Conservation (phyloP, 2,113 vertebrate species). For the Phyllostomus discolor region DNA sequence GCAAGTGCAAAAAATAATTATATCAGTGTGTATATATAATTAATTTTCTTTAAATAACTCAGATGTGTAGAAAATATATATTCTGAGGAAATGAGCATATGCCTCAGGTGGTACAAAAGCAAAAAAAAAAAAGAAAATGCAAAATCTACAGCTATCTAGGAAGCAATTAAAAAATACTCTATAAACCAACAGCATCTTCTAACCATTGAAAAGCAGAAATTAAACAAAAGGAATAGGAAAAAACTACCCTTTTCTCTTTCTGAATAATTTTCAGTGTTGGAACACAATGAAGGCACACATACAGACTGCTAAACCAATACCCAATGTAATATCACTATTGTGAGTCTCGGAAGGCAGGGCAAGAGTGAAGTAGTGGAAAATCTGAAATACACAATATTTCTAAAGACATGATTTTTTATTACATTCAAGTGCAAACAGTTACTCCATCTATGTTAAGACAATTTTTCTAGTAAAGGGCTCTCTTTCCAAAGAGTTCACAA, state of each 20-base stretch:
- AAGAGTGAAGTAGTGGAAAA: conserved; percentile 48
- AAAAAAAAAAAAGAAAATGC: conserved; percentile 1
- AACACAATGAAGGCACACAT: neutral
- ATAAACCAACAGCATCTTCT: neutral
- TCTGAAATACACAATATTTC: conserved; percentile 51
- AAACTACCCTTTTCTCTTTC: neutral
- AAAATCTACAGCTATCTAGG: neutral
- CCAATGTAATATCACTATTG: neutral
- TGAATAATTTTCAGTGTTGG: conserved; percentile 12
- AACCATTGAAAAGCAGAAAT: neutral
- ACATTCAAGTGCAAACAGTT: conserved; percentile 41
- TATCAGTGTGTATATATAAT: neutral
- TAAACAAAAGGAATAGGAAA: neutral
- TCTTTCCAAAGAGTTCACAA: neutral
- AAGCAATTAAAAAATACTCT: neutral
- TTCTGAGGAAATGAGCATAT: conserved; percentile 29
- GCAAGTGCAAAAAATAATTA: neutral
- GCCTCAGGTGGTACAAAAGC: neutral
- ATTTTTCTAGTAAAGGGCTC: neutral
- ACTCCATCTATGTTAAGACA: conserved; percentile 25
- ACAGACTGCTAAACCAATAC: conserved; percentile 17
- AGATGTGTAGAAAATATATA: neutral
- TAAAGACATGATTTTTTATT: conserved; percentile 50
- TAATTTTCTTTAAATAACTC: conserved; percentile 4
- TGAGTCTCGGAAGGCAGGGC: conserved; percentile 24